Evolutionary conservation across 2,113 vertebrate genomes (phyloP), one percentile per base, ranked within the genome.

Genomic region (Sula dactylatra): DNA sequence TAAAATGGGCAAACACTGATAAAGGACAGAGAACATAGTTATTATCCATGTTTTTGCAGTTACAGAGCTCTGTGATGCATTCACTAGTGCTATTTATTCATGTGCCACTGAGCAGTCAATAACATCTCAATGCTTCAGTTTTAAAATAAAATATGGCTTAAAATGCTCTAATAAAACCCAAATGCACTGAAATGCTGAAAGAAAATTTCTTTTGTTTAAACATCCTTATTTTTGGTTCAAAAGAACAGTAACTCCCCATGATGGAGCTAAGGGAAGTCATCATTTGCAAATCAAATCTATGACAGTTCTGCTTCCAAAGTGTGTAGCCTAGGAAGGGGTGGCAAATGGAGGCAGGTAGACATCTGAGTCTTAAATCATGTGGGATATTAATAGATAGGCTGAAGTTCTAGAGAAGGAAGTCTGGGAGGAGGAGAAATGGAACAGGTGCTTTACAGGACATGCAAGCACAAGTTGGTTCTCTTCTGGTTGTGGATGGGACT

Each of bases 31-130:
- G 26, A 7, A 34, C 44, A 32, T 36, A 56, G 38, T 78, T 90
- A 87, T 92, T 97, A 89, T 59, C 66, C 38, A 27, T 54, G 61
- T 25, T 96, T 96, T 83, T 92, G 69, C 71, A 73, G 54, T 84
- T 66, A 42, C n/a, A 77, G 40, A 77, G 54, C 25, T 82, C 52
- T 91, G 21, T 52, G 11, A 79, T 73, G 76, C 80, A 70, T 91
- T 95, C 13, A 54, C 22, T 76, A 42, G 19, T 62, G 70, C 86
- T 85, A 58, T 87, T 95, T 93, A 76, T 92, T 58, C 70, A 70
- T 36, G 25, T 82, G 66, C 50, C 49, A 72, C 73, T 87, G 65
- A 94, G 36, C 54, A 89, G 81, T 91, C 86, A 93, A 29, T 88
- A 92, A n/a, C 88, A 81, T 76, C 34, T 50, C 27, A 32, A 32